phyloP scores from a whole-genome alignment of 2,797 vertebrate genomes.

The Eidolon dupreanum region DNA sequence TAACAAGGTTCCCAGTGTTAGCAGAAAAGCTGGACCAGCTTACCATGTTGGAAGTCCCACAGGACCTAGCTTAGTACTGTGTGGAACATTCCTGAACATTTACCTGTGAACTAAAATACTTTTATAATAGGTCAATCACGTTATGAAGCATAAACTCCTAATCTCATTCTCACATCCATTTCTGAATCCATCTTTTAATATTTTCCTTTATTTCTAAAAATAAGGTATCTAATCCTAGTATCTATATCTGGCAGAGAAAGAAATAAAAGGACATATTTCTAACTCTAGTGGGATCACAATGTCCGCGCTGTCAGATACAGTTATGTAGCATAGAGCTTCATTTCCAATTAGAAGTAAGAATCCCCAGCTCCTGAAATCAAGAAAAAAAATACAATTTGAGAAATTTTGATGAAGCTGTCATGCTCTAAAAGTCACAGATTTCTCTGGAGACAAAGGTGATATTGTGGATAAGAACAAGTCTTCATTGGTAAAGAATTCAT shows the following conservation, averaged over 20 bases:
- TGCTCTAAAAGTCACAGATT: slow-evolving; percentile 78
- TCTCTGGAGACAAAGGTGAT: slow-evolving; percentile 77
- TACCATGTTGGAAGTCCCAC: not conserved
- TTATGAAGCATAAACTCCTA: not conserved
- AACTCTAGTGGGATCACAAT: not conserved
- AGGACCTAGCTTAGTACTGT: not conserved
- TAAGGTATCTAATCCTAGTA: not conserved
- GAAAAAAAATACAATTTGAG: slow-evolving; percentile 65
- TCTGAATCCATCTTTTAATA: not conserved
- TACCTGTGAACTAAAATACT: not conserved
- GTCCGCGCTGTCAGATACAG: not conserved
- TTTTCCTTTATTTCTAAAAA: not conserved
- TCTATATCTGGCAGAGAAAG: not conserved
- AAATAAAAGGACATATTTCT: not conserved
- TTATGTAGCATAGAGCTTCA: not conserved
- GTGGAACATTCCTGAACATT: not conserved
- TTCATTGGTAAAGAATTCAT: slow-evolving; percentile 60
- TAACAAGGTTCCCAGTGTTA: not conserved
- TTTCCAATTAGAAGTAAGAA: slow-evolving; percentile 66
- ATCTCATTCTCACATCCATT: not conserved
- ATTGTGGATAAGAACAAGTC: slow-evolving; percentile 73
- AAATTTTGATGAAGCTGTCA: slow-evolving; percentile 82
- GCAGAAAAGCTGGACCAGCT: not conserved
- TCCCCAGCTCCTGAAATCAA: slow-evolving; percentile 66
- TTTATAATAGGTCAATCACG: not conserved